phyloP scores from a whole-genome alignment of 1,140 invertebrate genomes.

The Linepithema humile region DNA sequence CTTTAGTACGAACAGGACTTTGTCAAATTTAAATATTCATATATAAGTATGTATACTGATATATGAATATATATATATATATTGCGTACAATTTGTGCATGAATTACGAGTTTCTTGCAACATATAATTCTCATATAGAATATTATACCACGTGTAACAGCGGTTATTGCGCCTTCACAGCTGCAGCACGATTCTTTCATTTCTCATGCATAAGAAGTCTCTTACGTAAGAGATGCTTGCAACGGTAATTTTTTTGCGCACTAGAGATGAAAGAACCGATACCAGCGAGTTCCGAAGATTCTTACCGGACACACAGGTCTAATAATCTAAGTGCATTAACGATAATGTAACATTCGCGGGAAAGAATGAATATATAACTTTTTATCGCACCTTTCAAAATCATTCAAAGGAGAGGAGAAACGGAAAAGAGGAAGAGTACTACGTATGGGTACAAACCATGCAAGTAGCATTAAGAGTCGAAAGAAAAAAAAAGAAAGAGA shows the following conservation, averaged over 20 bases:
- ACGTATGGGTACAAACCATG: conserved; percentile 64
- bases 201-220: conserved; percentile 19
- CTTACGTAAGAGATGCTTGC: conserved; percentile 18
- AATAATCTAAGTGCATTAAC: conserved; percentile 65
- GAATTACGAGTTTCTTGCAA: not conserved
- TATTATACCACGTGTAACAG: conserved; percentile 21
- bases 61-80: not conserved
- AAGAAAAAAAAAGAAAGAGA: conserved; percentile 34
- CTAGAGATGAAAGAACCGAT: conserved; percentile 13
- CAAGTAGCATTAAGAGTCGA: conserved; percentile 47
- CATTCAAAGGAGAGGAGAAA: not conserved
- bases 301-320: conserved; percentile 50
- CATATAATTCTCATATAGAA: conserved; percentile 5
- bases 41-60: not conserved
- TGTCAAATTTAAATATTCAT: not conserved
- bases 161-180: conserved; percentile 55
- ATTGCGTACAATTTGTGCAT: no score
- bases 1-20: no score
- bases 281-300: conserved; percentile 2
- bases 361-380: conserved; percentile 61
- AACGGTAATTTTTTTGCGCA: conserved; percentile 23
- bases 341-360: conserved; percentile 47
- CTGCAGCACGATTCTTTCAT: conserved; percentile 43
- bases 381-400: conserved; percentile 58
- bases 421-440: conserved; percentile 61